Conservation (phyloP, 1,140 invertebrate genomes). For the Lasioglossum baleicum region DNA sequence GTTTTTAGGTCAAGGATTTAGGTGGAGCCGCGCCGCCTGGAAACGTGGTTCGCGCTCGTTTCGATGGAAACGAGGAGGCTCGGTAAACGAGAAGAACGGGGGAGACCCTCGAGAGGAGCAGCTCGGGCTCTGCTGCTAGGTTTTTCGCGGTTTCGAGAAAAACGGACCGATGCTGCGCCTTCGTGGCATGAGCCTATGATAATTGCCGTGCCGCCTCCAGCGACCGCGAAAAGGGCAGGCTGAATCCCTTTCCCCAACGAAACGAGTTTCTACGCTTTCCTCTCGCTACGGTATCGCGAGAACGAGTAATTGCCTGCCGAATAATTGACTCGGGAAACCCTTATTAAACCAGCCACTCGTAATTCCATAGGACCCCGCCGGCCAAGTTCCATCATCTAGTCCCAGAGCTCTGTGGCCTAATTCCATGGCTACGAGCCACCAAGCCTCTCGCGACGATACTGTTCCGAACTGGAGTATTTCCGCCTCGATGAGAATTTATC, state of each 20-base stretch:
- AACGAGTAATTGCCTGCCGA: neutral
- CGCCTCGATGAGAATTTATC: too few species aligned
- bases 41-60: constrained; percentile 12
- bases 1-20: constrained; percentile 54
- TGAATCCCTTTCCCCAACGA: neutral
- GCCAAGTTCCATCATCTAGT: neutral
- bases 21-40: constrained; percentile 4
- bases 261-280: neutral
- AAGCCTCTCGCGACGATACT: too few species aligned
- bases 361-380: neutral
- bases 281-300: neutral
- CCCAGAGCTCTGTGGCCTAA: too few species aligned
- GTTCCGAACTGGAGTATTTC: too few species aligned
- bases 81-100: neutral
- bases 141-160: constrained; percentile 9
- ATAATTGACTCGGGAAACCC: neutral
- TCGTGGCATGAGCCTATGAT: neutral
- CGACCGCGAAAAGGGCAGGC: neutral
- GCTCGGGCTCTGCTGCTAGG: neutral
- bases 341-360: neutral
- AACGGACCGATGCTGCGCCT: neutral
- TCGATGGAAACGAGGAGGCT: neutral
- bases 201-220: constrained; percentile 28
- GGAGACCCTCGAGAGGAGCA: constrained; percentile 3
- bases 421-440: too few species aligned